Base-by-base conservation (phyloP, 2,113 vertebrate species). In the Spilogale gracilis region DNA sequence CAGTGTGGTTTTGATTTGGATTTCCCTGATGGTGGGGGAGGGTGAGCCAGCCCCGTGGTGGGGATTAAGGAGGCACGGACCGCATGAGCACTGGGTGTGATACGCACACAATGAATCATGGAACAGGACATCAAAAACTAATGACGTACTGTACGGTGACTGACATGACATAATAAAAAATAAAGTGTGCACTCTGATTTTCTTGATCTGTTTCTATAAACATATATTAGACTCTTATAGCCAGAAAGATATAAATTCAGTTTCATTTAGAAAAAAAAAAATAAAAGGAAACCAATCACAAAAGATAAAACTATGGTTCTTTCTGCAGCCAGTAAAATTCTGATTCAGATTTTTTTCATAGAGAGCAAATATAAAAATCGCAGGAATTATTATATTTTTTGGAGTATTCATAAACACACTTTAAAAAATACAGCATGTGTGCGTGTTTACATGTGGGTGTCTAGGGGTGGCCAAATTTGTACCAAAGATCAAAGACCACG, bases 401-500 rank as follows among this genome's bases (percentile, higher is more conserved):
- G 27, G 16, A 69, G 45, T 32, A 43, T 38, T 21, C 4, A 38
- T 25, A 60, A 86, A 50, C 13, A 56, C 69, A 81, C 5, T 95
- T 54, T 69, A 13, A 52, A 76, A 71, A 78, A 45, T 3, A 91
- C 52, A 94, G 11, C 3, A 11, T 1, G n/a, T 12, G 56, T 74
- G 82, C 56, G 48, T 60, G 11, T 61, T 80, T 86, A 71, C 56
- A 60, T 54, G 65, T 45, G 85, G 78, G 38, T 91, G 94, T 91
- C 71, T 43, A 86, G 92, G 48, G 38, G 23, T 30, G 63, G 52
- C 92, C 90, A n/a, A 90, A 96, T 95, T 74, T 25, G 54, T 14
- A 78, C 67, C 96, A 92, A 98, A 97, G 89, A 94, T 74, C 94
- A 97, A 82, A 89, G 95, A 97, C 76, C 89, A 91, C 61, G 65